Base-by-base conservation (phyloP, 2,888 invertebrate species). In the Acanthopleura granulata region DNA sequence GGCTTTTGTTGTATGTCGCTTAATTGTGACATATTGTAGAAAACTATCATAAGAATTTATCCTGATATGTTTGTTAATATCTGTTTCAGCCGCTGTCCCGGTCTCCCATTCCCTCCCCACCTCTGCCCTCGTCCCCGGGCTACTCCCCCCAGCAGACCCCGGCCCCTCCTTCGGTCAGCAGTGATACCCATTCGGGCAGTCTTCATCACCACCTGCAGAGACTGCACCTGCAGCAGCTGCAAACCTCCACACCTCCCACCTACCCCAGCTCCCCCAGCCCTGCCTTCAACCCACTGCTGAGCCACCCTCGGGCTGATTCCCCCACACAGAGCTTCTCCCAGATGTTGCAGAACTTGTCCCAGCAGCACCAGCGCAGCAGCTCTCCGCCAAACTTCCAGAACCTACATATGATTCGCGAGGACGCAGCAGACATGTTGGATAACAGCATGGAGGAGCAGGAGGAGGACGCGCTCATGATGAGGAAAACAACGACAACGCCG, bases 131-230 rank as follows among this genome's bases (percentile, higher is more conserved):
- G 30, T 72, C 72, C 25, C 69, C 73, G 49, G 51, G 49, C n/a
- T 66, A 14, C 69, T 22, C n/a, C 6, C 22, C 27, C 22, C 66
- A 66, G 51, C 83, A 82, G 15, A 79, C 81, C 27, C 83, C 86
- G 27, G 81, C 85, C 4, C 83, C 85, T n/a, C 81, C 91, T 91
- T 74, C 78, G 69, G 78, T 77, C 49, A 76, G 77, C 49, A 78
- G 78, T n/a, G 86, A 86, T 92, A 14, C 92, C 11, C 86, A 86
- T 51, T 81, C 85, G 66, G 84, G 86, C 71, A 84, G 81, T 72
- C 85, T 91, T n/a, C 88, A 91, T 40, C 91, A 91, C 76, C 91
- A 91, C 78, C 85, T 91, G 69, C 91, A 91, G 81, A 85, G 90
- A 76, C 86, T 91, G 30, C 91, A 91, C 75, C 86, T 91, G 0